Evolutionary conservation across 1,140 invertebrate species (phyloP), one percentile per base, ranked within the genome.

Genomic region (Cheumatopsyche charites): DNA sequence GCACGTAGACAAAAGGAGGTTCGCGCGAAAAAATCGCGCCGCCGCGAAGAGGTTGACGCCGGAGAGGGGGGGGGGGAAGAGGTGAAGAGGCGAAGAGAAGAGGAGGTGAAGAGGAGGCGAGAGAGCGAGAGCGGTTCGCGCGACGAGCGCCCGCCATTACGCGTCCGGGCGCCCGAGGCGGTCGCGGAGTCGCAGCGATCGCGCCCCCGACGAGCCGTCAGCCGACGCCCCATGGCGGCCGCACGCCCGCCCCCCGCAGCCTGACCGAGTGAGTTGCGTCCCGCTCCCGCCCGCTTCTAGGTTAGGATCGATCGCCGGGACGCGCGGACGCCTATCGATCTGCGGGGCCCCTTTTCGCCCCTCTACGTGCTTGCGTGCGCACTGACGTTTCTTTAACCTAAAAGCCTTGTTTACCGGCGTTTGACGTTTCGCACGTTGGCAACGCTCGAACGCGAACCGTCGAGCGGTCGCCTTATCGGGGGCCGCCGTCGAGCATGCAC

Each of bases 361-460:
- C 13, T 21, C n/a, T 7, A 23, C 25, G 25, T 12, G 29, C 25
- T 26, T 15, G 47, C 65, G 47, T n/a, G 29, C 29, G 29, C 9
- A 36, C 9, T 36, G 29, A 36, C 29, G 29, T 36, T 36, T 36
- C 3, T 36, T 36, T 36, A 36, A 36, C 29, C 29, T 36, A 3
- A 36, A 36, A 36, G 29, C n/a, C n/a, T n/a, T n/a, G n/a, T n/a
- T 19, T 11, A 25, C 21, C 41, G 45, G 41, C 41, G 43, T 43
- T 62, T 62, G 49, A 49, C 72, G 61, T 19, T 36, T 25, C 52
- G 21, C 63, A 42, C 62, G 72, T 70, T 66, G 72, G 72, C 41
- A 73, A 73, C n/a, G 9, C 58, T 41, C 6, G 15, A n/a, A 21
- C 25, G 23, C 55, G 55, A 12, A 6, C 11, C 55, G 55, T 15